Evolutionary conservation across 2,797 vertebrate species (phyloP), one percentile per base, ranked within the genome.

Genomic region (Dryobates pubescens): DNA sequence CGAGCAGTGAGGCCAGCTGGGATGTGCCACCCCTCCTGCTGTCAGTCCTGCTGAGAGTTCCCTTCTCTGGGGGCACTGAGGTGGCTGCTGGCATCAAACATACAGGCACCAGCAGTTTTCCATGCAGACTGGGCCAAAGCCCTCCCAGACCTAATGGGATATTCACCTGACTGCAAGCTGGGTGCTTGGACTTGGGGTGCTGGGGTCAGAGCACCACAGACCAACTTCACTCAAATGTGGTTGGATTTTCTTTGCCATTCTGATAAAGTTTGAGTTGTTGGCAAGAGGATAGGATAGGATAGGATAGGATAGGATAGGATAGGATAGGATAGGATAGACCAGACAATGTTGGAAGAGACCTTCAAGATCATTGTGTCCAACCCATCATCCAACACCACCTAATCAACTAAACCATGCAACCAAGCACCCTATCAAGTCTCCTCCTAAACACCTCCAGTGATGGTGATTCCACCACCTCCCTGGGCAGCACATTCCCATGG

Each of bases 11-110:
- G 43, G 26, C 13, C n/a, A n/a, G 59, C 54, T 16, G 36, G 59
- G 30, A 22, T 1, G 4, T 1, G 1, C 65, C 5, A 7, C 2
- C 15, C 17, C 22, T 75, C 23, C 45, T 32, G 38, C 3, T 7
- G 1, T 23, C 70, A 32, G 54, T 24, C 18, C 75, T 38, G 49
- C 26, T 12, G n/a, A 14, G 34, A 45, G 41, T 22, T 20, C 22
- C 41, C 49, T 63, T 41, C 32, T 43, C 27, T 41, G 38, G 36
- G 17, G 17, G 59, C 3, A 19, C 26, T 15, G 13, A 9, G 38
- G 43, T 16, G 47, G 36, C 4, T 65, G 62, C 51, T 74, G 47
- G 24, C 36, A n/a, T 20, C n/a, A 22, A n/a, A 45, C 17, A 20
- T 7, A 32, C 23, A 23, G 36, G 41, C 3, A 51, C 7, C 54